phyloP scores from a whole-genome alignment of 2,113 vertebrate species.

The Actenoides lindsayi region DNA sequence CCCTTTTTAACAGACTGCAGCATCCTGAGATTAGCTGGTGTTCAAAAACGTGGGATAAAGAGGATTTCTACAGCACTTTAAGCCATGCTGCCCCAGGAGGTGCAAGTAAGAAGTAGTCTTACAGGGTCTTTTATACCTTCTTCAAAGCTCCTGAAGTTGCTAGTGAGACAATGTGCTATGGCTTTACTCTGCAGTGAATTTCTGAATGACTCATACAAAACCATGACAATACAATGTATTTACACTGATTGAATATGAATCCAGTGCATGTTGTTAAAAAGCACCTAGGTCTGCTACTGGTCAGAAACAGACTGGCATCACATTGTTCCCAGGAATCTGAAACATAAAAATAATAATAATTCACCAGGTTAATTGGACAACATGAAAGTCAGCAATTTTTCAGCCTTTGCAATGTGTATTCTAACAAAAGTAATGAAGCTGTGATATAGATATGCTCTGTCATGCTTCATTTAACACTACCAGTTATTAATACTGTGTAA shows the following conservation, averaged over 20 bases:
- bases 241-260: neutral
- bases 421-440: neutral
- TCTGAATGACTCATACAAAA: neutral
- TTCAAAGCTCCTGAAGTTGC: neutral
- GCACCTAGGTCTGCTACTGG: neutral
- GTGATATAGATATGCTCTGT: neutral
- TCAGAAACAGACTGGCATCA: neutral
- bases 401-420: neutral
- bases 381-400: neutral
- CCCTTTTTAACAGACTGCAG: neutral
- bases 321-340: neutral
- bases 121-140: neutral
- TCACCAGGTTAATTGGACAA: neutral
- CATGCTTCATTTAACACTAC: neutral
- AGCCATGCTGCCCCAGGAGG: neutral
- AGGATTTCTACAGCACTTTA: neutral
- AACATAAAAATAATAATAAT: neutral
- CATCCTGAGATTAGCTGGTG: neutral
- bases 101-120: neutral
- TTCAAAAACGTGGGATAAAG: neutral
- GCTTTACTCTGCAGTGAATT: neutral
- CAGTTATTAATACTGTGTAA: neutral
- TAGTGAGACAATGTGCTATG: neutral
- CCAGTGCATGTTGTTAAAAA: neutral
- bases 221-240: neutral